phyloP scores from a whole-genome alignment of 2,888 invertebrate genomes.

The Cryptus armator region DNA sequence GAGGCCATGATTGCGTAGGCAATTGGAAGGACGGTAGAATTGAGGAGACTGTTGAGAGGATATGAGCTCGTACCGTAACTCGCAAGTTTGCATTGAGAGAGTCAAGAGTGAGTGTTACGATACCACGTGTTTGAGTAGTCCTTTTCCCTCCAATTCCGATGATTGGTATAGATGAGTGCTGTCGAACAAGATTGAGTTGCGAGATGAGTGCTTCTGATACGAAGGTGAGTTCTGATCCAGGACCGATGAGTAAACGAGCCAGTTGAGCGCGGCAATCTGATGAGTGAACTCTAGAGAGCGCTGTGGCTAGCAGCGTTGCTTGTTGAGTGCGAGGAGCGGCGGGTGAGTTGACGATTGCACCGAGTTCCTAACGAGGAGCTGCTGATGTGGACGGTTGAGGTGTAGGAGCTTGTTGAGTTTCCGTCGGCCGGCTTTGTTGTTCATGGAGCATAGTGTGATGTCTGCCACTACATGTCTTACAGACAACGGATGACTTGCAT shows the following conservation, averaged over 20 bases:
- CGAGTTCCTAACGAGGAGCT: neutral
- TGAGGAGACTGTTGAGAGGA: slow-evolving; percentile 40
- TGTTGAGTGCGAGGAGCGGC: neutral
- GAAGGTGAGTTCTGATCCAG: slow-evolving; percentile 61
- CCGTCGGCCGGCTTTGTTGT: neutral
- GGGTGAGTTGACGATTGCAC: slow-evolving; percentile 19
- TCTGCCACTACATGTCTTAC: slow-evolving; percentile 16
- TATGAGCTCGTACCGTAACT: slow-evolving; percentile 38
- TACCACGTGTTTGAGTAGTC: slow-evolving; percentile 42
- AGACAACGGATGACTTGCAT: neutral
- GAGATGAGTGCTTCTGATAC: slow-evolving; percentile 36
- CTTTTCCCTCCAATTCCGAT: slow-evolving; percentile 53
- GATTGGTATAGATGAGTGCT: slow-evolving; percentile 46
- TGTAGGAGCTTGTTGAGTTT: neutral
- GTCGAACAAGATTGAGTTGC: slow-evolving; percentile 22
- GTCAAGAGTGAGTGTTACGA: slow-evolving; percentile 17
- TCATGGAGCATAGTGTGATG: slow-evolving; percentile 48
- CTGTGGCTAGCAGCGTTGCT: neutral
- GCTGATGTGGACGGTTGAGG: neutral
- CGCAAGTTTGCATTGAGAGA: neutral
- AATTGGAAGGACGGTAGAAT: slow-evolving; percentile 50
- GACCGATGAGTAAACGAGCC: slow-evolving; percentile 56
- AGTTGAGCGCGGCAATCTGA: neutral
- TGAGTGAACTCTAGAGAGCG: neutral
- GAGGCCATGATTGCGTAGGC: slow-evolving; percentile 47